Base-by-base conservation (phyloP, 2,888 invertebrate genomes). In the Linnaemya vulpina region DNA sequence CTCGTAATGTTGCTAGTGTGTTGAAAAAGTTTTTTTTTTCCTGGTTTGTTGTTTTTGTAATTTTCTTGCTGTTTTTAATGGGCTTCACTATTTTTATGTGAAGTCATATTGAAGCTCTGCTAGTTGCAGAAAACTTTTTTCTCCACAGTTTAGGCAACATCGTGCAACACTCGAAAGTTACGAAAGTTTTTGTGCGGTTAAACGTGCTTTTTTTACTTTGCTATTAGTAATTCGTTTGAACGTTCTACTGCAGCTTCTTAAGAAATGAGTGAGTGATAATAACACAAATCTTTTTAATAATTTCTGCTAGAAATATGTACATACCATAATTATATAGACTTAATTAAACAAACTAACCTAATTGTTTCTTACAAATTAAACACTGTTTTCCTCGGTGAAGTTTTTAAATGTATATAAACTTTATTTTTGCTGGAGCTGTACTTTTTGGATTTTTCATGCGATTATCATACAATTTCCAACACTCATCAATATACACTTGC, bases 81-180 rank as follows among this genome's bases (percentile, higher is more conserved):
- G 82, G 82, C 74, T 82, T 78, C 81, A 76, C 70, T 71, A 71
- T 62, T 75, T 82, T 65, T 82, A 71, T 85, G 82, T 79, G 85
- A 85, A 85, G 85, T 85, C 85, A 70, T 78, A 82, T 30, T 65
- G 78, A 85, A 85, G 85, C 85, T 85, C 85, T 71, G 78, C 65
- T 60, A 75, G 75, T 67, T 85, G 75, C 82, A 82, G 85, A 79
- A 85, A 85, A 85, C 78, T 85, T 85, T 85, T 85, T 85, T 75
- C 70, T 43, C 82, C 74, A 82, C 82, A 85, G 85, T 85, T 78
- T 71, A 75, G 79, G 71, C 78, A 82, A 85, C 78, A 67, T 82
- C 82, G 85, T 85, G 85, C 85, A 85, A 78, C 85, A 75, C 75
- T 85, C 82, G 84, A 85, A 85, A 82, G 85, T 78, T 67, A 78